These are phyloP conservation scores for Procambarus clarkii DNA, from an alignment of 1,140 invertebrate species.

Conservation along the genomic window DNA sequence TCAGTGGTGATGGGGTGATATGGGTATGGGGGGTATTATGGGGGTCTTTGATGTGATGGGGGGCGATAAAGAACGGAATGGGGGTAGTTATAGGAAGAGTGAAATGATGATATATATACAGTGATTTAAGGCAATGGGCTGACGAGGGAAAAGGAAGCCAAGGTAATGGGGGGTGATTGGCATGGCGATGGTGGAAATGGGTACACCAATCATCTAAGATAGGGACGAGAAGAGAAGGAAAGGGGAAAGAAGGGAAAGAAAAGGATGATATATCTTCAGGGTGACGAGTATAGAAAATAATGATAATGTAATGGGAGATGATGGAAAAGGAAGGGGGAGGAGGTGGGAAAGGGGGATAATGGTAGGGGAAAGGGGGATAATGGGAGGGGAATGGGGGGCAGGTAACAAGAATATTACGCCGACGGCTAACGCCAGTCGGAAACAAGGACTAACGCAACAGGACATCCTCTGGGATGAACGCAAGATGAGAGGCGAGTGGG, in stretches of 20 bases:
- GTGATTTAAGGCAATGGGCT: background rate
- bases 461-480: background rate
- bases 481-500: background rate
- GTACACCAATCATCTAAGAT: too few species aligned
- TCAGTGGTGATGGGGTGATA: background rate
- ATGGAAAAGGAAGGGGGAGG: background rate
- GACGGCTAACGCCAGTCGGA: background rate
- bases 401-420: background rate
- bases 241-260: too few species aligned
- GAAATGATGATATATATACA: background rate
- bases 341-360: background rate
- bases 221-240: slow-evolving; percentile 17
- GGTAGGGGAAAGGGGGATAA: too few species aligned
- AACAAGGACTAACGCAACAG: background rate
- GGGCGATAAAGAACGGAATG: background rate
- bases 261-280: too few species aligned
- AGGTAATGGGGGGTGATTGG: too few species aligned
- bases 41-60: too few species aligned
- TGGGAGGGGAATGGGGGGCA: background rate
- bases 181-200: too few species aligned
- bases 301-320: too few species aligned
- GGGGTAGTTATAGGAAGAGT: background rate
- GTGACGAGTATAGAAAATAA: too few species aligned
- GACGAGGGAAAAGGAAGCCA: background rate
- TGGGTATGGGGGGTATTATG: background rate